phyloP scores from a whole-genome alignment of 2,888 invertebrate genomes.

The Aelia acuminata region DNA sequence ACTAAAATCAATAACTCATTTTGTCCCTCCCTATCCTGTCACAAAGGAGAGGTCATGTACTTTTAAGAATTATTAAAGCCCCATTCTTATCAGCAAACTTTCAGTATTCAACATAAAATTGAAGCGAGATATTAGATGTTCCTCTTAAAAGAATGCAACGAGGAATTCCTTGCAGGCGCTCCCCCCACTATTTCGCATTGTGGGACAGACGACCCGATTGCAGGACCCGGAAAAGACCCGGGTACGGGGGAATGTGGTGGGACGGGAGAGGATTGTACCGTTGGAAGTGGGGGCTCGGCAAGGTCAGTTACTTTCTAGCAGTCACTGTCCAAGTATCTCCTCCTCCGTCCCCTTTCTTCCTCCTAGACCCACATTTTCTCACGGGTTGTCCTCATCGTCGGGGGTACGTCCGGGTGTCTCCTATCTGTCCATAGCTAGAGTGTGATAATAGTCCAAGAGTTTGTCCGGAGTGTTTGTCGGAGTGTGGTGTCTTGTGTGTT shows the following conservation, averaged over 20 bases:
- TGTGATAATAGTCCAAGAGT: neutral
- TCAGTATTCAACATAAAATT: too few species aligned
- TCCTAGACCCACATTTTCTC: neutral
- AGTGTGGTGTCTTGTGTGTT: slow-evolving; percentile 7
- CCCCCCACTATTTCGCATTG: neutral
- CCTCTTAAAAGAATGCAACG: neutral
- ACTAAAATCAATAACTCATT: too few species aligned
- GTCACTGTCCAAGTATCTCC: neutral
- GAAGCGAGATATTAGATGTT: too few species aligned
- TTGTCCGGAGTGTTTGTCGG: neutral
- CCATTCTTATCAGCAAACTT: too few species aligned
- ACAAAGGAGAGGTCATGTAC: too few species aligned
- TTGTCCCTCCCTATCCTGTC: too few species aligned
- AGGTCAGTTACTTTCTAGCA: slow-evolving; percentile 46
- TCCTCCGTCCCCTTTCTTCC: neutral
- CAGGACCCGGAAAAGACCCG: slow-evolving; percentile 30
- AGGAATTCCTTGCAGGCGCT: neutral
- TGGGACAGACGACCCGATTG: neutral
- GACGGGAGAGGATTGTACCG: slow-evolving; percentile 36
- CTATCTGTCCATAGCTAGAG: too few species aligned
- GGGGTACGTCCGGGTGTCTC: neutral
- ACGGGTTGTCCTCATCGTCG: slow-evolving; percentile 5
- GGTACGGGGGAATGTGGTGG: slow-evolving; percentile 1
- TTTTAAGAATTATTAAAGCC: too few species aligned
- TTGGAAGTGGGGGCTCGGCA: neutral